Evolutionary conservation across 1,140 invertebrate genomes (phyloP), one percentile per base, ranked within the genome.

Genomic region (Apis dorsata): DNA sequence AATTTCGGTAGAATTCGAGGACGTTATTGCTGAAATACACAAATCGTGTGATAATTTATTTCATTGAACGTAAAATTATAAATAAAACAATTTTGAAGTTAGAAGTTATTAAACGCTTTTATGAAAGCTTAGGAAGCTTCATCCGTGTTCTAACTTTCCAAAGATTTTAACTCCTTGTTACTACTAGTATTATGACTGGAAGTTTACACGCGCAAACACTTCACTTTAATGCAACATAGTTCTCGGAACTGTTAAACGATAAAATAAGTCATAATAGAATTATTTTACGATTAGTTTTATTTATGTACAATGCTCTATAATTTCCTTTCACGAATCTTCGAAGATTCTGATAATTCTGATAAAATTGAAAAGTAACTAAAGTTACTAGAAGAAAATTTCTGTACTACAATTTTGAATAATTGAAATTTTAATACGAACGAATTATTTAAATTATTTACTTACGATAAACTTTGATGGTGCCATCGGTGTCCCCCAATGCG

Each of bases 381-480:
- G n/a, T 0, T 4, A 34, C 28, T 0, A 34, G 34, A 34, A 44
- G 15, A 19, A 57, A 57, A 57, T 13, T 57, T 57, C 15, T 17
- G 5, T 17, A 57, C 15, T 57, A n/a, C 28, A 59, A 59, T 59
- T 59, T 59, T 21, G 19, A 59, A 21, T 59, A 59, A n/a, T 34
- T 34, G 34, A 44, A 44, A 44, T 44, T 44, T 44, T 3, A 44
- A 44, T 5, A 44, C 34, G 4, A 44, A 44, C 34, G 34, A 44
- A 44, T 44, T 44, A 44, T 44, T 44, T 44, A 3, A 1, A 65
- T 44, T 62, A 55, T 34, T 34, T 89, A 93, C 94, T 95, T 92
- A 98, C 98, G 96, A 92, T 98, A 98, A 66, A 99, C 94, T 93
- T 97, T 96, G 88, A 99, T 98, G 60, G 96, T 97, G 85, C 97